Conservation (phyloP, 92 coral and sea anemone genomes). For the Paramuricea clavata region DNA sequence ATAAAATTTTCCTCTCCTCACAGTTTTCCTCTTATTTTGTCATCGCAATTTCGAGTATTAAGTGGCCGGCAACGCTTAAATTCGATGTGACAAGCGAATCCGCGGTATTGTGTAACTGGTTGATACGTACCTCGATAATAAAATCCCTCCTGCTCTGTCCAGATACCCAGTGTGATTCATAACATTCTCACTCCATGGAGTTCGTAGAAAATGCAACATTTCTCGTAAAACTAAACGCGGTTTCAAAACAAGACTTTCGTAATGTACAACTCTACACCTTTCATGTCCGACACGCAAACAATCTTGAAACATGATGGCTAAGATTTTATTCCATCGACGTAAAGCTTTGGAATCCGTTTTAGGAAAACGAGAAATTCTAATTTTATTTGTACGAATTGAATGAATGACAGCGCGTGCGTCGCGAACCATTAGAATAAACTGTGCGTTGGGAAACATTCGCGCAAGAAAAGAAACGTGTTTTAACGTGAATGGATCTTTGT, state of each 20-base stretch:
- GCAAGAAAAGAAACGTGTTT: constrained; percentile 84
- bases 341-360: constrained; percentile 69
- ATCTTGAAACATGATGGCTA: constrained; percentile 71
- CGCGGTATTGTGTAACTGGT: too few species aligned
- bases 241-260: constrained; percentile 85
- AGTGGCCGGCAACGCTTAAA: too few species aligned
- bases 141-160: constrained; percentile 80
- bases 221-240: constrained; percentile 73
- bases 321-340: constrained; percentile 77
- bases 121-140: constrained; percentile 83
- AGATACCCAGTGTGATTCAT: constrained; percentile 80
- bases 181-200: constrained; percentile 85
- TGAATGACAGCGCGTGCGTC: constrained; percentile 94
- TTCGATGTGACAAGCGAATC: not conserved
- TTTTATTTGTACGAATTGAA: constrained; percentile 77
- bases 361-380: constrained; percentile 75
- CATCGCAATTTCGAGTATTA: too few species aligned
- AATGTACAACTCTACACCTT: constrained; percentile 79
- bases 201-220: constrained; percentile 74
- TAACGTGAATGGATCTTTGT: constrained; percentile 90
- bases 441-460: constrained; percentile 85
- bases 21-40: too few species aligned
- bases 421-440: constrained; percentile 88
- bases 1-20: too few species aligned
- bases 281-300: constrained; percentile 70